Conservation (phyloP, 2,113 vertebrate genomes). For the Phalacrocorax pelagicus region DNA sequence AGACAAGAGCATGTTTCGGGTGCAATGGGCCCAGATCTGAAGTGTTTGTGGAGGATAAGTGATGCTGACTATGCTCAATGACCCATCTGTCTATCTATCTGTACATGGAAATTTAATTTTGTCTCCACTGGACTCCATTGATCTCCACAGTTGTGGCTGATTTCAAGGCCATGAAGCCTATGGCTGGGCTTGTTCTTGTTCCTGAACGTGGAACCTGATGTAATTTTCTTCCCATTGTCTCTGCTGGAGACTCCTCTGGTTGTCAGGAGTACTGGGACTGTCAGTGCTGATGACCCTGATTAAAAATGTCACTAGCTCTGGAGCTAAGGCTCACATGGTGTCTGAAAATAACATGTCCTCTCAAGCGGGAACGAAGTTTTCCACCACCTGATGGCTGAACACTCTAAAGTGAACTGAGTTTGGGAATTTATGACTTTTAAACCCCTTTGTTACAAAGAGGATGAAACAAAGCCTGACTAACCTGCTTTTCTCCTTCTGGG, state of each 20-base stretch:
- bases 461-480: not conserved
- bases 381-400: not conserved
- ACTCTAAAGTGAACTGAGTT: not conserved
- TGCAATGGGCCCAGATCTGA: not conserved
- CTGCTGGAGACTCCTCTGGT: not conserved
- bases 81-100: slow-evolving; percentile 3
- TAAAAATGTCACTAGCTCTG: slow-evolving; percentile 39
- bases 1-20: not conserved
- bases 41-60: not conserved
- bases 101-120: not conserved
- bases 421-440: not conserved
- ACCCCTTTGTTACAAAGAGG: not conserved
- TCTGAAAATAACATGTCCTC: not conserved
- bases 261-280: slow-evolving; percentile 21
- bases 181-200: not conserved
- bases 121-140: not conserved
- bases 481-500: not conserved
- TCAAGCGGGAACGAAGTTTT: slow-evolving; percentile 2
- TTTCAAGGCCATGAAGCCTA: slow-evolving; percentile 28
- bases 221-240: not conserved
- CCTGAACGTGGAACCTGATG: not conserved
- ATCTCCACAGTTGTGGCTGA: not conserved
- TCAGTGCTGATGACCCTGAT: slow-evolving; percentile 53
- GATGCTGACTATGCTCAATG: not conserved
- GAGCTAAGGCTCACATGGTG: not conserved